These are phyloP conservation scores for Epinephelus coioides DNA, from an alignment of 2,797 vertebrate genomes.

Conservation along the genomic window DNA sequence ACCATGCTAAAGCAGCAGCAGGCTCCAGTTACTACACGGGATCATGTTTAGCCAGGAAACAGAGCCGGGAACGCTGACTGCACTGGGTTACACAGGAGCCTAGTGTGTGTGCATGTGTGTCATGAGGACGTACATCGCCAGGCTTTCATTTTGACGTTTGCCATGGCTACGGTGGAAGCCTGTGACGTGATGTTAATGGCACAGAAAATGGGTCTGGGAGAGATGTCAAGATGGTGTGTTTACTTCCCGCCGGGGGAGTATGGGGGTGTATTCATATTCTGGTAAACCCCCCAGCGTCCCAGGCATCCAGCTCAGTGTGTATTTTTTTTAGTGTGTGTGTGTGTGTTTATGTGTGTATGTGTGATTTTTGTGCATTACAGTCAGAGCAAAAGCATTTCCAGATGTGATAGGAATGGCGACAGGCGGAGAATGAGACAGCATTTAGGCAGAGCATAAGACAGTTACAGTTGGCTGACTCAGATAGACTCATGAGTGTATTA, in stretches of 20 bases:
- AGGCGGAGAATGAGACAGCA: constrained; percentile 43
- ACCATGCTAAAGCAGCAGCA: constrained; percentile 36
- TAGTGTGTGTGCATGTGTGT: constrained; percentile 7
- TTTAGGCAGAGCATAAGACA: constrained; percentile 15
- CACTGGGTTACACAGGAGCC: constrained; percentile 35
- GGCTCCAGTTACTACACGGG: constrained; percentile 70
- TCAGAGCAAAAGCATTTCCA: constrained; percentile 68
- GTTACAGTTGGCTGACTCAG: constrained; percentile 48
- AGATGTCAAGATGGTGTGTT: constrained; percentile 16
- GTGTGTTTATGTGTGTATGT: constrained; percentile 34
- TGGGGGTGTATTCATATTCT: constrained; percentile 30
- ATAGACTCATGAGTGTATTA: constrained; percentile 11
- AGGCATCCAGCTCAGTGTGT: constrained; percentile 43
- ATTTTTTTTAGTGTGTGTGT: constrained; percentile 34
- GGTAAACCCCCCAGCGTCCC: constrained; percentile 40
- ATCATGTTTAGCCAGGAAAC: constrained; percentile 71
- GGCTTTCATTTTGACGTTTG: constrained; percentile 36
- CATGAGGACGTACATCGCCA: constrained; percentile 7
- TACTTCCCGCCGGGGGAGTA: constrained; percentile 27
- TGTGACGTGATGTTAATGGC: constrained; percentile 10
- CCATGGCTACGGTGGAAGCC: constrained; percentile 5
- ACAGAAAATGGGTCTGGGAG: background rate
- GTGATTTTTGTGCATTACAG: constrained; percentile 49
- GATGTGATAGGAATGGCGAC: constrained; percentile 65
- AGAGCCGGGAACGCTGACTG: constrained; percentile 35